Evolutionary conservation across 2,113 vertebrate genomes (phyloP).

Genomic region (Barbus barbus): DNA sequence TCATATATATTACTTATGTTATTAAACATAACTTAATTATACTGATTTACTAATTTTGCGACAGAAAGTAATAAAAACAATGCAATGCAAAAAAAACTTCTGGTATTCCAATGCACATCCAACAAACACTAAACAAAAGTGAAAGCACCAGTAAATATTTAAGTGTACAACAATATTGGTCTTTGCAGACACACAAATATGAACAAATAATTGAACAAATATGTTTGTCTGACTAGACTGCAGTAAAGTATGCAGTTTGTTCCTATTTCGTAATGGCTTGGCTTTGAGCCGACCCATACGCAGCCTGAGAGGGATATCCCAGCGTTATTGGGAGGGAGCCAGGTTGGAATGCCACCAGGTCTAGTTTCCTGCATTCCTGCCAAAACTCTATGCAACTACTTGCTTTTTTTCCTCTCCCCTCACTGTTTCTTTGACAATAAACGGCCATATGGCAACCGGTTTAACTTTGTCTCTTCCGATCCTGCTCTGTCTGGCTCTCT

Average conservation of each 20-base stretch:
- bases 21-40: too few relatives aligned
- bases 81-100: not conserved
- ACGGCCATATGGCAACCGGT: slow-evolving; percentile 4
- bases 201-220: not conserved
- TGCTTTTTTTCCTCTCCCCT: slow-evolving; percentile 8
- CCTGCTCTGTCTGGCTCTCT: not conserved
- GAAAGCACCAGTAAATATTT: not conserved
- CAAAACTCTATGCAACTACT: slow-evolving; percentile 55
- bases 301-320: slow-evolving; percentile 68
- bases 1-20: too few relatives aligned
- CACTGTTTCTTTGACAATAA: slow-evolving; percentile 38
- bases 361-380: slow-evolving; percentile 60
- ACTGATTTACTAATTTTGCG: too few relatives aligned
- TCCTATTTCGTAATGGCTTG: slow-evolving; percentile 65
- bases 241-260: slow-evolving; percentile 56
- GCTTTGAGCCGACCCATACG: slow-evolving; percentile 57
- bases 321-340: slow-evolving; percentile 65
- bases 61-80: too few relatives aligned
- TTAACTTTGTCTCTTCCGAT: slow-evolving; percentile 21
- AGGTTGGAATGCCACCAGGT: slow-evolving; percentile 65
- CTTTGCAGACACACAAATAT: slow-evolving; percentile 21
- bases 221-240: slow-evolving; percentile 44
- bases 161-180: not conserved
- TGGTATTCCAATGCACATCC: not conserved
- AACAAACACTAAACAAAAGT: not conserved